Evolutionary conservation across 2,888 invertebrate species (phyloP).

Genomic region (Thysanoteuthis rhombus): DNA sequence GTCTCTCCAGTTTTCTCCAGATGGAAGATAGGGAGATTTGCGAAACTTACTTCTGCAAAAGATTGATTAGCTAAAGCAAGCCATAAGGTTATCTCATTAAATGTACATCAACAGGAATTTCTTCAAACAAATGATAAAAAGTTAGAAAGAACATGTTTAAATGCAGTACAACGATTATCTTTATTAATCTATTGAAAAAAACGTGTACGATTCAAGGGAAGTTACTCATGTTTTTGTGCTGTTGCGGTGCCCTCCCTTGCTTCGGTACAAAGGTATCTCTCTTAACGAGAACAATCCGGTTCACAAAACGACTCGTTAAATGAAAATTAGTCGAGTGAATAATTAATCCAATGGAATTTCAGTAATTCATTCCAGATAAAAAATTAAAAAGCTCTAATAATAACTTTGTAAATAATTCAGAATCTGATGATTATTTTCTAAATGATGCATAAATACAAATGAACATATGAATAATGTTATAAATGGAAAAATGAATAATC

Average conservation of each 20-base stretch:
- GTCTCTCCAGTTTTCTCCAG: neutral
- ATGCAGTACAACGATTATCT: neutral
- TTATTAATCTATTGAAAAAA: neutral
- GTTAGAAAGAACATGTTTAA: neutral
- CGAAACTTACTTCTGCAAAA: neutral
- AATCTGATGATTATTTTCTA: too few species aligned
- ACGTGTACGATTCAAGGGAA: neutral
- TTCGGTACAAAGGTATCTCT: too few species aligned
- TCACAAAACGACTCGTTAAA: too few species aligned
- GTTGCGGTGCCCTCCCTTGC: neutral
- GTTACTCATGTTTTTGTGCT: neutral
- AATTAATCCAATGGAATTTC: too few species aligned
- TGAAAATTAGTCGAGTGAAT: too few species aligned
- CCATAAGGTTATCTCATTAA: neutral
- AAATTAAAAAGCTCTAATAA: too few species aligned
- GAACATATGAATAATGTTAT: too few species aligned
- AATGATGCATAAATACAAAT: too few species aligned
- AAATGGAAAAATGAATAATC: too few species aligned
- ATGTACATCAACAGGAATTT: neutral
- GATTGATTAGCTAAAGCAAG: neutral
- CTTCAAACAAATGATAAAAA: neutral
- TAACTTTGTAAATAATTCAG: too few species aligned
- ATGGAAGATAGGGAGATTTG: neutral
- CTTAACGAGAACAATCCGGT: too few species aligned
- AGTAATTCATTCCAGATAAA: too few species aligned